These are phyloP conservation scores for Paedocypris sp. DNA, from an alignment of 2,113 vertebrate genomes.

Conservation along the genomic window DNA sequence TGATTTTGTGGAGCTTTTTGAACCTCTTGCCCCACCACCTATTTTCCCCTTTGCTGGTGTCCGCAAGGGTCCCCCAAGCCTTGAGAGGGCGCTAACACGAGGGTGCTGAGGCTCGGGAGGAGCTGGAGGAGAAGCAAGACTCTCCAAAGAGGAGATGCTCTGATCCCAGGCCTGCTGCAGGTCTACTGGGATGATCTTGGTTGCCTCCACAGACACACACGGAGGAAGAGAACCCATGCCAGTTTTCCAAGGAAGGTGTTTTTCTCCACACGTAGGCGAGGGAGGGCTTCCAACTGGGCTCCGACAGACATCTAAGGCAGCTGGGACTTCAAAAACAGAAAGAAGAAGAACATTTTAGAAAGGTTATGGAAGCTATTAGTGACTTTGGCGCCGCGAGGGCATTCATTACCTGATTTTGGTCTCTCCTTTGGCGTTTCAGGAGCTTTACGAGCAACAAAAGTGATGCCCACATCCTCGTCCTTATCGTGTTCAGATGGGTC, in stretches of 20 bases:
- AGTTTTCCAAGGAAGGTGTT: conserved; percentile 83
- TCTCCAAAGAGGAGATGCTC: conserved; percentile 91
- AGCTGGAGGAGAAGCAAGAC: conserved; percentile 76
- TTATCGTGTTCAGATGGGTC: conserved; percentile 70
- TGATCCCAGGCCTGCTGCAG: conserved; percentile 91
- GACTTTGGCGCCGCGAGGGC: not conserved
- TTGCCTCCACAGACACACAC: conserved; percentile 82
- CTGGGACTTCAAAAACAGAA: conserved; percentile 36
- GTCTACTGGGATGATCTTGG: conserved; percentile 91
- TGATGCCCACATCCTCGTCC: conserved; percentile 85
- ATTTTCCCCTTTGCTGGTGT: conserved; percentile 29
- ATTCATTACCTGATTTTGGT: conserved; percentile 64
- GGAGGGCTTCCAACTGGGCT: conserved; percentile 65
- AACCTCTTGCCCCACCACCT: conserved; percentile 16
- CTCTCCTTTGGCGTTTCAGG: conserved; percentile 69
- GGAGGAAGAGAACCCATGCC: conserved; percentile 71
- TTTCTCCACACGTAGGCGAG: conserved; percentile 68
- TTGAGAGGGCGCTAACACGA: conserved; percentile 53
- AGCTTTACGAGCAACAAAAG: conserved; percentile 76
- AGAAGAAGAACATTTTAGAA: not conserved
- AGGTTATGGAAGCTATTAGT: not conserved
- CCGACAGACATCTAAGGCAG: conserved; percentile 67
- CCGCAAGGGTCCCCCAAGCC: conserved; percentile 44
- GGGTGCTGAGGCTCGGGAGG: conserved; percentile 51
- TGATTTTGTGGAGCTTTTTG: conserved; percentile 39